Percentiles rank a stretch among this genome's conserved stretches.
These are phyloP conservation scores for Phyllotreta cruciferae DNA, from an alignment of 2,888 invertebrate species.

Conservation along the genomic window DNA sequence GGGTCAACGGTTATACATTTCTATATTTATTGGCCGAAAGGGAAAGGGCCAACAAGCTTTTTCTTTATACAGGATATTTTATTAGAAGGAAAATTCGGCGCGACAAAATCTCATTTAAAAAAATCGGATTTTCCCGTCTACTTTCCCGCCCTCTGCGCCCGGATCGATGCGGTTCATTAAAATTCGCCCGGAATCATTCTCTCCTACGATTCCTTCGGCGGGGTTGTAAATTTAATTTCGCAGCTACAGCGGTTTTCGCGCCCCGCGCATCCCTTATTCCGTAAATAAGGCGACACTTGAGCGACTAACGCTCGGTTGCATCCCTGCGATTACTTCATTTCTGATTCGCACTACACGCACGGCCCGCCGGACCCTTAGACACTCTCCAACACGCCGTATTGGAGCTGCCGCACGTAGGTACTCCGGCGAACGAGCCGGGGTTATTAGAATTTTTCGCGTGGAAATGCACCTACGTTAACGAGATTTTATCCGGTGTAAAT, in stretches of 20 bases:
- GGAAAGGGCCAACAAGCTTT: too few species aligned
- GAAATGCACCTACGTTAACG: too few species aligned
- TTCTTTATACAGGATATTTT: too few species aligned
- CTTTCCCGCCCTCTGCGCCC: not conserved
- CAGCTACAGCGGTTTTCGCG: conserved; percentile 45
- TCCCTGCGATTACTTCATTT: conserved; percentile 38
- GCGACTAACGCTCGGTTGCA: conserved; percentile 36
- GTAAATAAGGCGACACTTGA: conserved; percentile 47
- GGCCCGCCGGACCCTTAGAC: conserved; percentile 7
- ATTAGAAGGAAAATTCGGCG: not conserved
- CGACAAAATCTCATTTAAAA: too few species aligned
- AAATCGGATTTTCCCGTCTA: conserved; percentile 9
- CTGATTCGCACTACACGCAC: conserved; percentile 21
- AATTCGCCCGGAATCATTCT: conserved; percentile 29
- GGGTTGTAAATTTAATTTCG: conserved; percentile 46
- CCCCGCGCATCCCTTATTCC: conserved; percentile 40
- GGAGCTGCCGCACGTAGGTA: conserved; percentile 9
- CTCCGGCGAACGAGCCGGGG: not conserved
- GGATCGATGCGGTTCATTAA: conserved; percentile 29
- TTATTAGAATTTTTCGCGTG: conserved; percentile 15
- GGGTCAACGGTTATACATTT: too few species aligned
- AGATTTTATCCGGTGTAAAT: too few species aligned
- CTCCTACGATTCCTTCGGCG: conserved; percentile 36
- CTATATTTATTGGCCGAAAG: too few species aligned
- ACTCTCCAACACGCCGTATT: conserved; percentile 3